phyloP scores from a whole-genome alignment of 2,113 vertebrate species.

The Lophotis ruficrista region DNA sequence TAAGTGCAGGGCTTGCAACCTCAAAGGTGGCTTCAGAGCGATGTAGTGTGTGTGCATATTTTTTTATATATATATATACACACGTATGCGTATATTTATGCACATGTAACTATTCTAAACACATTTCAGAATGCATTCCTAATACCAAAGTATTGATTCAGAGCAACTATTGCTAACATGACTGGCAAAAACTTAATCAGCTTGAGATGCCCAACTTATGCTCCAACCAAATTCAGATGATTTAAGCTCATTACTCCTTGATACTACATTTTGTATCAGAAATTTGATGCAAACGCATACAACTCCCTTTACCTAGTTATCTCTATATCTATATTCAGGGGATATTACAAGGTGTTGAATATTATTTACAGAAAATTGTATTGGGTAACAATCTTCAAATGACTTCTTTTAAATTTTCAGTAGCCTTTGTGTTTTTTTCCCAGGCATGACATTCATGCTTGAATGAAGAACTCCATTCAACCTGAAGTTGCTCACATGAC shows the following conservation, averaged over 20 bases:
- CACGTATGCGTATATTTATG: background rate
- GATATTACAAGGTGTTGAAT: background rate
- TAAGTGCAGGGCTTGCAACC: fast-evolving
- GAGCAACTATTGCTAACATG: background rate
- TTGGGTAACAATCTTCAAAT: background rate
- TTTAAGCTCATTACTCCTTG: background rate
- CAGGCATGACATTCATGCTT: background rate
- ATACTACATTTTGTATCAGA: background rate
- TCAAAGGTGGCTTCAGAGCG: background rate
- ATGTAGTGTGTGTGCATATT: background rate
- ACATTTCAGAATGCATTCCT: background rate
- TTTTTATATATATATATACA: too few relatives aligned
- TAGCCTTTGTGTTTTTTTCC: background rate
- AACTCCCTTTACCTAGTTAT: background rate
- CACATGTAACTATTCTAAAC: background rate
- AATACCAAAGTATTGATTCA: background rate
- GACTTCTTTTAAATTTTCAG: background rate
- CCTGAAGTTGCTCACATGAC: background rate
- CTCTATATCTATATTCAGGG: background rate
- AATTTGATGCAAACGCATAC: background rate
- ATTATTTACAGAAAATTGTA: background rate
- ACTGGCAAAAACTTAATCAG: background rate
- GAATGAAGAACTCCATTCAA: background rate
- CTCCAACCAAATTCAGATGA: background rate
- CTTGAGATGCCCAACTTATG: background rate